phyloP scores from a whole-genome alignment of 1,140 invertebrate genomes.

The Galleria mellonella region DNA sequence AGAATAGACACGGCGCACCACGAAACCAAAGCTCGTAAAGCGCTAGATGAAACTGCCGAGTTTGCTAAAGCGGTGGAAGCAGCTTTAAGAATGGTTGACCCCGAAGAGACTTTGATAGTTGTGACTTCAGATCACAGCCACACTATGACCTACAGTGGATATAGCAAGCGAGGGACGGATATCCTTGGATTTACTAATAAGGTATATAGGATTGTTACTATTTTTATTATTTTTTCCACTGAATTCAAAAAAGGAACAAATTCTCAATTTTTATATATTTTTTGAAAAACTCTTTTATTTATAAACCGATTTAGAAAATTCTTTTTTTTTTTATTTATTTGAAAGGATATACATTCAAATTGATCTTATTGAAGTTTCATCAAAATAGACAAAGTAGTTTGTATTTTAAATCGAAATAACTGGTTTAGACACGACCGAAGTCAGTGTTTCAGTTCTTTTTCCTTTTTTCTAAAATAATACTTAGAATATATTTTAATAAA shows the following conservation, averaged over 20 bases:
- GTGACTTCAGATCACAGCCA: conserved; percentile 90
- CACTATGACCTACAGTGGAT: conserved; percentile 85
- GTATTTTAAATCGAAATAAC: too few species aligned
- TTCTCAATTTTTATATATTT: conserved; percentile 1
- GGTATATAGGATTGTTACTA: conserved; percentile 22
- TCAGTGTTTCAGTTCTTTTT: too few species aligned
- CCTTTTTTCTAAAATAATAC: too few species aligned
- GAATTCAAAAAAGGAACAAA: too few species aligned
- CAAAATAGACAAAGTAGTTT: too few species aligned
- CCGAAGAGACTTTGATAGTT: conserved; percentile 84
- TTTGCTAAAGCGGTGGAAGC: conserved; percentile 83
- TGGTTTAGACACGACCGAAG: too few species aligned
- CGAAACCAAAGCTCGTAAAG: conserved; percentile 83
- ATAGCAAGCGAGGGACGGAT: conserved; percentile 77
- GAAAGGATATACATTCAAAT: too few species aligned
- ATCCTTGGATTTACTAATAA: conserved; percentile 74
- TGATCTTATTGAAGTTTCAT: too few species aligned
- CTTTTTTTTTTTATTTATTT: too few species aligned
- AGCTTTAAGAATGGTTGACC: conserved; percentile 80
- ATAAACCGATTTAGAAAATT: too few species aligned
- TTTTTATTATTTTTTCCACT: background rate
- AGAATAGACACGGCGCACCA: conserved; percentile 91
- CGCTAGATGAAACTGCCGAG: conserved; percentile 86
- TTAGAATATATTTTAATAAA: too few species aligned
- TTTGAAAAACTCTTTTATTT: too few species aligned